phyloP scores from a whole-genome alignment of 2,797 vertebrate genomes.

The Enteromius mattozi region DNA sequence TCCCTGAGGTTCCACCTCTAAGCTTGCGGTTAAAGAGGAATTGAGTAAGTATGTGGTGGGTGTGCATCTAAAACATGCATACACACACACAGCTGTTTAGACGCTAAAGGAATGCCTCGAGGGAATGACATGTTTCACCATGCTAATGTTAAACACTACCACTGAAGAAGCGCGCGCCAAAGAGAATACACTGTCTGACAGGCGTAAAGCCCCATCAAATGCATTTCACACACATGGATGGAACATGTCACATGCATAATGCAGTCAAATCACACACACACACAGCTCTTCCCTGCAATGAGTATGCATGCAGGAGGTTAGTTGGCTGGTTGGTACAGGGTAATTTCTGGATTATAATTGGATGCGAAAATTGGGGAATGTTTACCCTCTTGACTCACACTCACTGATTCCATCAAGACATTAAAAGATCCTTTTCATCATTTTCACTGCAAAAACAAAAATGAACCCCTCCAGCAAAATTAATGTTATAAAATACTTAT shows the following conservation, averaged over 20 bases:
- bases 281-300: not conserved
- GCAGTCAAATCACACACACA: constrained; percentile 14
- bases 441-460: constrained; percentile 10
- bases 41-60: constrained; percentile 2
- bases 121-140: constrained; percentile 45
- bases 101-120: constrained; percentile 27
- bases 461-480: not conserved
- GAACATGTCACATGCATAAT: constrained; percentile 42
- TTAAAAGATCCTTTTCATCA: not conserved
- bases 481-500: not conserved
- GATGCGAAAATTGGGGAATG: not conserved
- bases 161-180: constrained; percentile 13
- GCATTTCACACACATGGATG: constrained; percentile 45
- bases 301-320: constrained; percentile 7
- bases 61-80: constrained; percentile 10
- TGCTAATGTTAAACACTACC: constrained; percentile 41
- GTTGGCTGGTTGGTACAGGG: not conserved
- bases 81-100: constrained; percentile 29
- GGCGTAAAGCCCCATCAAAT: constrained; percentile 37
- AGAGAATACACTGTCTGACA: constrained; percentile 33
- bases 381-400: not conserved
- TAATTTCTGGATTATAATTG: not conserved
- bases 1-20: not conserved
- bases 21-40: not conserved
- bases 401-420: not conserved